Base-by-base conservation (phyloP, 2,888 invertebrate species). In the Podabrus alpinus region DNA sequence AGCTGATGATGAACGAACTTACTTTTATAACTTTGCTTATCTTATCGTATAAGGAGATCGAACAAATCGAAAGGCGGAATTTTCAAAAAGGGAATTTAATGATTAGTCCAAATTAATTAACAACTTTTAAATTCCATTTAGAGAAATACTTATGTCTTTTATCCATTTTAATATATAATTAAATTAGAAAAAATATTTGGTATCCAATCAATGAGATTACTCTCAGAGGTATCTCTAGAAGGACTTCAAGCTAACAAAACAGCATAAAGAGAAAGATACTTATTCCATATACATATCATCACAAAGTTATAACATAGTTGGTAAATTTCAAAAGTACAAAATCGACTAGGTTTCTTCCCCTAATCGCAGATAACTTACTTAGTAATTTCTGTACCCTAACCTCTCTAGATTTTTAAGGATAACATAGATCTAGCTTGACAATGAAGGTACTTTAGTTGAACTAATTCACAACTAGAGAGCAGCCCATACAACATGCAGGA, bases 1-100 rank as follows among this genome's bases (percentile, higher is more conserved):
- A 77, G 75, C 73, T 77, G 75, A 75, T 77, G 75, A 74, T 73
- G 45, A 45, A 45, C 45, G 45, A 45, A 45, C 45, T 45, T n/a
- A 45, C 45, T 45, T 45, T 45, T 45, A 45, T 45, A 45, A n/a
- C 45, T 45, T 45, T 45, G n/a, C 45, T 45, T 45, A 45, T 5
- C 5, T 45, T 45, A 45, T n/a, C 7, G n/a, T 45, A 45, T 45
- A 45, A 45, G 45, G 45, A 45, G 45, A 45, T 45, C 45, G 45
- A 7, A n/a, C n/a, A n/a, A 45, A n/a, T 45, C 45, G n/a, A 45
- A 45, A 45, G n/a, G 45, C n/a, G 45, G 45, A 45, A 45, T 45
- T 45, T 45, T n/a, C n/a, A n/a, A 45, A 45, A 45, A 45, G 7
- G n/a, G n/a, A 45, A 45, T 5, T n/a, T n/a, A n/a, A 45, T 45